Evolutionary conservation across 2,113 vertebrate species (phyloP).

Genomic region (Fregetta grallaria): DNA sequence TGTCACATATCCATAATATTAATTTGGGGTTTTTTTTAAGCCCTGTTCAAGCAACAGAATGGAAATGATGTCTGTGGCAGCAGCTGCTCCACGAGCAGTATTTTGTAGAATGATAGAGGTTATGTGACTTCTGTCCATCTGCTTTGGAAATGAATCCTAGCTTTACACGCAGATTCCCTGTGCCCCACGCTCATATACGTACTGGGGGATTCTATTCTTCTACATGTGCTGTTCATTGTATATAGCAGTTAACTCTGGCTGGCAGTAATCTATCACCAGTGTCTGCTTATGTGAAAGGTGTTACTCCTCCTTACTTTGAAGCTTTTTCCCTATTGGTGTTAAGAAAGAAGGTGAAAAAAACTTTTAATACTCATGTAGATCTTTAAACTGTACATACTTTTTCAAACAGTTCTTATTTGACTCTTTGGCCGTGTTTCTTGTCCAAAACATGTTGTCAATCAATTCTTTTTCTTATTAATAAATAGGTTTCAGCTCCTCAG

Average conservation of each 20-base stretch:
- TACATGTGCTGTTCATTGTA: not conserved
- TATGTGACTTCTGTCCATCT: not conserved
- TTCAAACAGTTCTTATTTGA: not conserved
- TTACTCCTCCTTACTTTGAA: not conserved
- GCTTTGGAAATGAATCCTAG: not conserved
- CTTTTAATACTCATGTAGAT: not conserved
- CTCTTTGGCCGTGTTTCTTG: not conserved
- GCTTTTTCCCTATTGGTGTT: not conserved
- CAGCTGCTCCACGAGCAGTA: not conserved
- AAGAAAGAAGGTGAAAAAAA: not conserved
- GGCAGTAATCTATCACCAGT: not conserved
- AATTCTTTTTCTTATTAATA: not conserved
- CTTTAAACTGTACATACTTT: not conserved
- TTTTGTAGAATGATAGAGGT: not conserved
- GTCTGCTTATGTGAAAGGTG: not conserved
- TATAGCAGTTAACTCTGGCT: not conserved
- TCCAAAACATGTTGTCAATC: not conserved
- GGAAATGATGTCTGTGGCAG: not conserved
- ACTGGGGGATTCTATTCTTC: not conserved
- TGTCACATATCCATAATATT: not conserved
- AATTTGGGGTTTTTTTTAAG: not conserved
- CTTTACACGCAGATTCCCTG: not conserved
- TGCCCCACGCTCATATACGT: rapidly evolving
- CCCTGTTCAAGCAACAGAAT: not conserved
- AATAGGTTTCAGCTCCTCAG: not conserved